Evolutionary conservation across 2,113 vertebrate genomes (phyloP), one percentile per base, ranked within the genome.

Genomic region (Corythaeola cristata): DNA sequence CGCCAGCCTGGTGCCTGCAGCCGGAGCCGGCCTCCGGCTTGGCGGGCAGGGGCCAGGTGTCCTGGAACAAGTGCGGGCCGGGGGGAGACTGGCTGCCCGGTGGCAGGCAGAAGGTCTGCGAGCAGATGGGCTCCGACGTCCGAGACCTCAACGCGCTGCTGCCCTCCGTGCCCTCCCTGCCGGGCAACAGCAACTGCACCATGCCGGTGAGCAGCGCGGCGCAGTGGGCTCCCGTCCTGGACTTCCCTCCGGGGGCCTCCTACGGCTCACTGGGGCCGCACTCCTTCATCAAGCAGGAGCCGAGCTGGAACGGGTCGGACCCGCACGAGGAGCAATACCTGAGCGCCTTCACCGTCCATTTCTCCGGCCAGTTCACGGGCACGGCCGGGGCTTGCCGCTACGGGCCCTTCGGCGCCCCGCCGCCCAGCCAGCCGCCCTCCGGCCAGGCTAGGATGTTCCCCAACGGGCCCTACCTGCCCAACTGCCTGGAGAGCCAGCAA

Each of bases 281-380:
- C 97, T 99, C 99, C 84, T 99, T 99, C 96, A 99, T 99, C 98
- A 99, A 99, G 96, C 99, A 99, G 97, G 99, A 99, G 97, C 99
- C 99, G 13, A 98, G 98, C 96, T 99, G 99, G 99, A 99, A 98
- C 77, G 93, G 98, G 62, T 63, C 98, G 5, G 99, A 99, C 89
- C 97, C 99, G 3, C 98, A 98, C 67, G 99, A 99, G 87, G 99
- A 99, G 93, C 99, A 99, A 92, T 99, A 99, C 85, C 96, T 99
- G 63, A 99, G 99, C 97, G 99, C 99, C 96, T 99, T 99, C 98
- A 99, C 99, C 4, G 98, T 99, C 33, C 99, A 99, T 97, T 99
- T 99, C 98, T 99, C 99, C 1, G 99, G 99, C 35, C 99, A 99
- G 97, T 99, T 99, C 78, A 99, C 99, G 4, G 99, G 99, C 79